These are phyloP conservation scores for Tauraco erythrolophus DNA, from an alignment of 2,113 vertebrate species.

Conservation along the genomic window DNA sequence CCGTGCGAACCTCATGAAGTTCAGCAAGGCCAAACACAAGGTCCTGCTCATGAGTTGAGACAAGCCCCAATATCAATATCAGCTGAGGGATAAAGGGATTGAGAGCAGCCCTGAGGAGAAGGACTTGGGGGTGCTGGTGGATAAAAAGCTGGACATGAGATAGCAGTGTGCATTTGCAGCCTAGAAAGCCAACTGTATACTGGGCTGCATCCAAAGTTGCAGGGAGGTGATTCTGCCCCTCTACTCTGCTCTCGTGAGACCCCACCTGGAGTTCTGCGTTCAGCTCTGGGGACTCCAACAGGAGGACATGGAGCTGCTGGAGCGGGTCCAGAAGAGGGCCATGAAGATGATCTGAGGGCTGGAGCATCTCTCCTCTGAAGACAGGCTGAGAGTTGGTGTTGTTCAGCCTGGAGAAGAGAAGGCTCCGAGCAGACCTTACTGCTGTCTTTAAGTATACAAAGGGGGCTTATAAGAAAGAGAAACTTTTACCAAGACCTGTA, in stretches of 20 bases:
- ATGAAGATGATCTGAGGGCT: rapidly evolving
- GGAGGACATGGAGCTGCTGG: not conserved
- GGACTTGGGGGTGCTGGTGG: too few species aligned
- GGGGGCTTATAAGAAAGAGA: not conserved
- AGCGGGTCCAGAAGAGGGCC: rapidly evolving
- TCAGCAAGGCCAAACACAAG: not conserved
- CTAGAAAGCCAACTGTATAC: not conserved
- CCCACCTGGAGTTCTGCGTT: not conserved
- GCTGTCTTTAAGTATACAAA: not conserved
- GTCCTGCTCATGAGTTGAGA: not conserved
- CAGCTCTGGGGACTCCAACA: not conserved
- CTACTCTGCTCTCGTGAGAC: not conserved
- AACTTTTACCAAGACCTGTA: not conserved
- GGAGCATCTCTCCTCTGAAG: not conserved
- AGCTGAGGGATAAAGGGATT: not conserved
- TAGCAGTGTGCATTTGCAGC: rapidly evolving
- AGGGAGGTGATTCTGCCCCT: not conserved
- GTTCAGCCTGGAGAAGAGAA: not conserved
- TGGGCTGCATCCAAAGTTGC: not conserved
- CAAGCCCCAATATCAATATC: not conserved
- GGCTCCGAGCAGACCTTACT: too few species aligned
- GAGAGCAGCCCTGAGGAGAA: not conserved
- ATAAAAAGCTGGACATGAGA: not conserved
- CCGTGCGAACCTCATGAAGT: not conserved
- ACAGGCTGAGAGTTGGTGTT: not conserved